Conservation (phyloP, 2,888 invertebrate species). For the Tenthredo amoena region DNA sequence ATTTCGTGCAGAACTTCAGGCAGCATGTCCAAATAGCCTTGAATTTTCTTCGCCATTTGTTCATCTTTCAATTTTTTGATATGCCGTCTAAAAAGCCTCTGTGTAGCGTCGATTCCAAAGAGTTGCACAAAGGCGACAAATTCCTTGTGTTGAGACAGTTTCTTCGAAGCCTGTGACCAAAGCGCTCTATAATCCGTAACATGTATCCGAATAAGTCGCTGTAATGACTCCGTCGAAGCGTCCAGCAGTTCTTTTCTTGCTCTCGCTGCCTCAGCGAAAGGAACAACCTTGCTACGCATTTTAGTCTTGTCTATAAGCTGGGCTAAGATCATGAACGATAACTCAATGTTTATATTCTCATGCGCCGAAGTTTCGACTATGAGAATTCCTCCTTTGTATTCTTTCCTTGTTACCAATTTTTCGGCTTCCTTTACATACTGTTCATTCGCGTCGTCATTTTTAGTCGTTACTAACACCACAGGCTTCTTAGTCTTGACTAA, state of each 20-base stretch:
- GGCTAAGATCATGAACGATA: constrained; percentile 93
- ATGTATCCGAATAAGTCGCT: constrained; percentile 91
- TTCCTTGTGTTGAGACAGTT: constrained; percentile 92
- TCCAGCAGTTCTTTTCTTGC: constrained; percentile 93
- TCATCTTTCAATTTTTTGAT: constrained; percentile 91
- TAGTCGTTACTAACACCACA: constrained; percentile 95
- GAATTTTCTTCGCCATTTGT: constrained; percentile 87
- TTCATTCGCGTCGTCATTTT: constrained; percentile 96
- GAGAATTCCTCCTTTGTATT: constrained; percentile 93
- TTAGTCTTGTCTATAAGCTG: constrained; percentile 96
- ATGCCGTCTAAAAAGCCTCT: constrained; percentile 88
- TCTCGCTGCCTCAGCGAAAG: constrained; percentile 91
- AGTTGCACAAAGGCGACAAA: constrained; percentile 94
- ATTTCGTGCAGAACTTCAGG: constrained; percentile 89
- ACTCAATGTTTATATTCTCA: constrained; percentile 97
- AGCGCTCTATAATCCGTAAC: constrained; percentile 90
- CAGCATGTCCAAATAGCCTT: constrained; percentile 88
- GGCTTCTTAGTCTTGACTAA: constrained; percentile 97
- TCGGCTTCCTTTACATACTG: constrained; percentile 94
- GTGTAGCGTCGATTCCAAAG: constrained; percentile 92
- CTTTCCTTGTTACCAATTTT: constrained; percentile 92
- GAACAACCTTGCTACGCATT: constrained; percentile 85
- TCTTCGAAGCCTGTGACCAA: constrained; percentile 93
- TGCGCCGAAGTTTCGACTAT: constrained; percentile 97
- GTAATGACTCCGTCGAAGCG: constrained; percentile 94